Evolutionary conservation across 2,113 vertebrate species (phyloP).

Genomic region (Xenotilapia leptura): DNA sequence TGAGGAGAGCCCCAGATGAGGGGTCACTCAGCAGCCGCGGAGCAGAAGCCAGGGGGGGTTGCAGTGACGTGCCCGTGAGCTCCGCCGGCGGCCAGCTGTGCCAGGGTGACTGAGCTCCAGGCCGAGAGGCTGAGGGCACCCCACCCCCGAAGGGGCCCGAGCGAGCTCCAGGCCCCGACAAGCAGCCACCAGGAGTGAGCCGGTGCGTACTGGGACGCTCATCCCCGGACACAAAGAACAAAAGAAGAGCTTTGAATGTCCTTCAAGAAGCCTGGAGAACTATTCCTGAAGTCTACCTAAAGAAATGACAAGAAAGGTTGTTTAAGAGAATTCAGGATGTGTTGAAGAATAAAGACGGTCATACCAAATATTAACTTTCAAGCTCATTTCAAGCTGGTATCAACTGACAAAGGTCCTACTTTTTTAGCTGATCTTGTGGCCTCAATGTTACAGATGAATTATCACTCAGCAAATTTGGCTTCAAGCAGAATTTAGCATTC

Average conservation of each 20-base stretch:
- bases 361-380: neutral
- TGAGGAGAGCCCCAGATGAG: neutral
- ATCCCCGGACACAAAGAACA: neutral
- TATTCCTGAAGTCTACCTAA: neutral
- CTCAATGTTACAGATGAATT: neutral
- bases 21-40: neutral
- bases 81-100: neutral
- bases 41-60: neutral
- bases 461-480: neutral
- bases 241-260: neutral
- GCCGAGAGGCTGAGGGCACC: neutral
- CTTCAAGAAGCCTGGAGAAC: neutral
- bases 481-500: neutral
- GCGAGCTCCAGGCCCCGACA: too few relatives aligned
- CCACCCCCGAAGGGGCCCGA: too few relatives aligned
- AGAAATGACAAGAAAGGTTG: neutral
- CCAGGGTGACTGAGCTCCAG: accelerated
- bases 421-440: neutral
- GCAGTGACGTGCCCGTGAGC: neutral
- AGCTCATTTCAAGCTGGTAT: neutral
- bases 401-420: neutral
- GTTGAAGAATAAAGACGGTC: neutral
- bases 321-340: neutral
- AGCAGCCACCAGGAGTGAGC: neutral
- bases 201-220: accelerated